phyloP scores from a whole-genome alignment of 2,888 invertebrate genomes.

The Scaptomyza cyrtandrae region DNA sequence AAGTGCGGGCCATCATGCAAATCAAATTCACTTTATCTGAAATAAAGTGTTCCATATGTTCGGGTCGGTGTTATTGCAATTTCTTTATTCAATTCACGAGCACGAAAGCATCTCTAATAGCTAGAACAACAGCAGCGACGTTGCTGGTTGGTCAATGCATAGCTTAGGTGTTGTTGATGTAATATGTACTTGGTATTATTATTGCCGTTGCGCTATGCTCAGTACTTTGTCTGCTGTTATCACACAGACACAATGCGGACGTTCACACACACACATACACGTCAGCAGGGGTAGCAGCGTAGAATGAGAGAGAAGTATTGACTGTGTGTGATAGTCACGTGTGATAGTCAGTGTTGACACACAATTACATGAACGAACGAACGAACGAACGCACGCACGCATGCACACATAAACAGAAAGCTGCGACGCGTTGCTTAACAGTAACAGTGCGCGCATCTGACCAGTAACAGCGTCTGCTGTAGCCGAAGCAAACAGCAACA shows the following conservation, averaged over 20 bases:
- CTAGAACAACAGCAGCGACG: conserved; percentile 27
- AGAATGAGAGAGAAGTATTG: conserved; percentile 38
- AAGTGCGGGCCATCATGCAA: not conserved
- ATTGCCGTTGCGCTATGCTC: conserved; percentile 36
- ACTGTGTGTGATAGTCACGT: conserved; percentile 49
- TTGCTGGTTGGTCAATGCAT: conserved; percentile 37
- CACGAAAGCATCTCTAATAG: conserved; percentile 36
- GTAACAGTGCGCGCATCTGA: conserved; percentile 27
- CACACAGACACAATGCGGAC: conserved; percentile 24
- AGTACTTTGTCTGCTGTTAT: conserved; percentile 39
- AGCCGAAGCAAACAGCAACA: conserved; percentile 9
- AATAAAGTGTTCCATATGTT: not conserved
- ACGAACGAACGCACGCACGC: conserved; percentile 1
- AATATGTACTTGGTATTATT: conserved; percentile 11
- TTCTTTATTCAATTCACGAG: not conserved
- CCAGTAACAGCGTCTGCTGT: conserved; percentile 22
- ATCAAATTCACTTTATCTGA: too few relatives aligned
- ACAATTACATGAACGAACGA: conserved; percentile 17
- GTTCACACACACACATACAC: conserved; percentile 5
- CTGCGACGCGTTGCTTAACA: conserved; percentile 32
- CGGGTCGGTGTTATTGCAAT: not conserved
- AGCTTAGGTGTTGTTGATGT: conserved; percentile 26
- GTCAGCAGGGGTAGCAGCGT: not conserved
- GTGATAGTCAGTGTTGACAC: conserved; percentile 35
- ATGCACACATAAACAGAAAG: conserved; percentile 7